Evolutionary conservation across 2,797 vertebrate species (phyloP).

Genomic region (Spondyliosoma cantharus): DNA sequence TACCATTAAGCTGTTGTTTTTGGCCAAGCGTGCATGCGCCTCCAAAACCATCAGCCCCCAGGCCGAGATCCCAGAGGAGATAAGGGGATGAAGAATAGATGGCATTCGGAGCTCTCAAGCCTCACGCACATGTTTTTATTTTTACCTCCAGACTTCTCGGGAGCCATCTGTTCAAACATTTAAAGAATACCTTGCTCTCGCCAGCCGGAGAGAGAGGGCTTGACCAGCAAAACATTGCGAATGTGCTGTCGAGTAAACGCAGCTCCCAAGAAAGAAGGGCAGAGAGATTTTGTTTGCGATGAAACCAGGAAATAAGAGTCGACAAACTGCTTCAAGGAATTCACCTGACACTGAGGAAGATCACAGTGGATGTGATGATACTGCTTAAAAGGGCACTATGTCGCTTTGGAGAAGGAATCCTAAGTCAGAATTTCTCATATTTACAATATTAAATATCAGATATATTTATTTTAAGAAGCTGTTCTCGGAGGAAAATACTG

Average conservation of each 20-base stretch:
- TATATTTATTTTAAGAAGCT: too few species aligned
- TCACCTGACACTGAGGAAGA: slow-evolving; percentile 14
- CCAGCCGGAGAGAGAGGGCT: slow-evolving; percentile 56
- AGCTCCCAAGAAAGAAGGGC: slow-evolving; percentile 39
- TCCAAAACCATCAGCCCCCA: slow-evolving; percentile 70
- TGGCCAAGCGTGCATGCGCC: slow-evolving; percentile 61
- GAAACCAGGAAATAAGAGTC: slow-evolving; percentile 46
- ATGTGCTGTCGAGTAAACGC: slow-evolving; percentile 71
- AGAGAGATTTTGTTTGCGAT: slow-evolving; percentile 35
- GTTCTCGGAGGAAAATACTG: too few species aligned
- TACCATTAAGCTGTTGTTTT: slow-evolving; percentile 67
- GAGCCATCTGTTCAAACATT: slow-evolving; percentile 81
- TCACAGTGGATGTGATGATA: slow-evolving; percentile 8
- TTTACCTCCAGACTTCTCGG: slow-evolving; percentile 75
- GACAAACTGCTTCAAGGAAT: slow-evolving; percentile 14
- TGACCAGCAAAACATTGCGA: slow-evolving; percentile 56
- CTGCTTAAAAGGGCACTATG: neutral
- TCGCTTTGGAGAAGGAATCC: too few species aligned
- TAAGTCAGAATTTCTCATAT: too few species aligned
- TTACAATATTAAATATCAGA: too few species aligned
- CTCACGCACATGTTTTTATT: slow-evolving; percentile 77
- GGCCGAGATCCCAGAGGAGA: slow-evolving; percentile 73
- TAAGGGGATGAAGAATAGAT: slow-evolving; percentile 77
- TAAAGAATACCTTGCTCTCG: slow-evolving; percentile 74
- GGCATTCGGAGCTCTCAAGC: slow-evolving; percentile 70